These are phyloP conservation scores for Meiosimyza decipiens DNA, from an alignment of 2,888 invertebrate genomes.

Conservation along the genomic window DNA sequence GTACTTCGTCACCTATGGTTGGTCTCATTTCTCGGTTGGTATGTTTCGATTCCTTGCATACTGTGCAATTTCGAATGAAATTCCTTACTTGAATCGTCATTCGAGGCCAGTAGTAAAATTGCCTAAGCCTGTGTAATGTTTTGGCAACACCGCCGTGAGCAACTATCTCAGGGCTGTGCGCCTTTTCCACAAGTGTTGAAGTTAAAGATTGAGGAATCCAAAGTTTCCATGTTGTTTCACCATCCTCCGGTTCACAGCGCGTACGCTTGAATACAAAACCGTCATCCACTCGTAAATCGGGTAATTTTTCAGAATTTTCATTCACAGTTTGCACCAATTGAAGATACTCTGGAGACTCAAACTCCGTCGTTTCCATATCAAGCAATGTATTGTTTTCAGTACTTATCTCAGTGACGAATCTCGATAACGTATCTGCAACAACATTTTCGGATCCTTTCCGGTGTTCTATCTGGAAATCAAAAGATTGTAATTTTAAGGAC, in stretches of 20 bases:
- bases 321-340: slow-evolving; percentile 2
- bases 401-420: background rate
- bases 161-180: slow-evolving; percentile 24
- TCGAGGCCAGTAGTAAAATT: slow-evolving; percentile 29
- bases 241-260: background rate
- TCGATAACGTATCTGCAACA: background rate
- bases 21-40: slow-evolving; percentile 4
- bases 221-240: slow-evolving; percentile 29
- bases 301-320: slow-evolving; percentile 22
- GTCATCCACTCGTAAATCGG: slow-evolving; percentile 11
- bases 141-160: slow-evolving; percentile 35
- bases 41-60: slow-evolving; percentile 34
- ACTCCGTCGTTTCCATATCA: background rate
- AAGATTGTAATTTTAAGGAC: background rate
- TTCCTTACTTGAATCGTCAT: slow-evolving; percentile 26
- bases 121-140: slow-evolving; percentile 19
- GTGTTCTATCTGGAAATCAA: no score
- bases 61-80: slow-evolving; percentile 8
- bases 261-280: slow-evolving; percentile 26
- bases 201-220: slow-evolving; percentile 33
- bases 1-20: background rate
- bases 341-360: slow-evolving; percentile 8
- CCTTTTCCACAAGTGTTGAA: slow-evolving; percentile 16
- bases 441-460: background rate
- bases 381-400: no score